Conservation (phyloP, 2,797 vertebrate species). For the Cercopithecus diana region DNA sequence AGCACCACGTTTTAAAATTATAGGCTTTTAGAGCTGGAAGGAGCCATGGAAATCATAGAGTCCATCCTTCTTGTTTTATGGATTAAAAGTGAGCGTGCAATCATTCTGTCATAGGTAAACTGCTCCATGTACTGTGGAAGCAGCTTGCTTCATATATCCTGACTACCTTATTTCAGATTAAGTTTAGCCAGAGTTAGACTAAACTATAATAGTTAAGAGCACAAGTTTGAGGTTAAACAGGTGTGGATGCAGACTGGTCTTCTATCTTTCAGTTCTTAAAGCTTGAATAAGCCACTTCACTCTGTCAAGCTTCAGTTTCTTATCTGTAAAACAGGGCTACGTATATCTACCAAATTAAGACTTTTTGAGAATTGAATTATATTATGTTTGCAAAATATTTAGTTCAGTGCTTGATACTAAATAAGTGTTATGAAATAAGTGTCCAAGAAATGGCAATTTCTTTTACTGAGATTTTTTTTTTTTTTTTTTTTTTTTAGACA, state of each 20-base stretch:
- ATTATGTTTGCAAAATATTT: background rate
- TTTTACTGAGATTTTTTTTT: background rate
- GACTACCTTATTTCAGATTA: background rate
- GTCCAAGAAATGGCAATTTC: background rate
- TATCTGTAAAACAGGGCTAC: background rate
- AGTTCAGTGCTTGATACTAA: background rate
- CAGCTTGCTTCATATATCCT: background rate
- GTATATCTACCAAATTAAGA: background rate
- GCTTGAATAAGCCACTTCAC: background rate
- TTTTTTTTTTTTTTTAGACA: too few species aligned
- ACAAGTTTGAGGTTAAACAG: background rate
- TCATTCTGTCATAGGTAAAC: conserved; percentile 50
- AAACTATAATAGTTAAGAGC: background rate
- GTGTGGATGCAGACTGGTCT: background rate
- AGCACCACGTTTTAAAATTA: conserved; percentile 61
- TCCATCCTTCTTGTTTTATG: conserved; percentile 64
- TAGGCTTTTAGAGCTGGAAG: conserved; percentile 44
- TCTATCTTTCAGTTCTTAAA: background rate
- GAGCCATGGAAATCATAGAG: background rate
- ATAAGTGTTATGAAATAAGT: background rate
- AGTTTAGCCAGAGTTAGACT: background rate
- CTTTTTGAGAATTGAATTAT: background rate
- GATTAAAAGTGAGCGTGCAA: conserved; percentile 46
- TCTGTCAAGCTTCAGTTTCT: background rate
- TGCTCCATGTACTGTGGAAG: background rate